Base-by-base conservation (phyloP, 2,797 vertebrate species). In the Acanthiza pusilla region DNA sequence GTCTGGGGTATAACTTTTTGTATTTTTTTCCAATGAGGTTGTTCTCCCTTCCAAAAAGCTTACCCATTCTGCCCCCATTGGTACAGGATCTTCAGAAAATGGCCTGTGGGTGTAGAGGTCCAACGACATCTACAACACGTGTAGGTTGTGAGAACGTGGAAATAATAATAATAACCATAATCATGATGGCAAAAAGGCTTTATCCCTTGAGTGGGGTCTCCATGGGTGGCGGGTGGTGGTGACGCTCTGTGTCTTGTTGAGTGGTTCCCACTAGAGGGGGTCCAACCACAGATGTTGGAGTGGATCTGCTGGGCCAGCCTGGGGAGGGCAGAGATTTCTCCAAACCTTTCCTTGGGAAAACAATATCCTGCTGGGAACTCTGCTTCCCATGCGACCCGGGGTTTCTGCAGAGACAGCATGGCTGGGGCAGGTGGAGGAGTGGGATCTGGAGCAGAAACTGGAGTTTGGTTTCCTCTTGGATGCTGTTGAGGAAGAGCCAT, bases 211-310 rank as follows among this genome's bases (percentile, higher is more conserved):
- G 91, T 65, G 67, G 91, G 63, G 60, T 96, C 85, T 91, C 89
- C 91, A 85, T 57, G 91, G 91, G 40, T 58, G 48, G 54, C 4
- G 0, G 54, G 32, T 70, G 91, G 62, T 88, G 89, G 32, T 2
- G 30, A 57, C 23, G 66, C 79, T 88, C 85, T 1, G 2, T 97
- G 96, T 94, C 91, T 96, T 97, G 82, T 84, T 84, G 92, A 86
- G 87, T 61, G 94, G 89, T 88, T 95, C 96, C 96, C 96, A 95
- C 95, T 97, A 97, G 96, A 95, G 96, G 96, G 96, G 95, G 95
- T 97, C 88, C 96, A 95, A 96, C 94, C 95, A 95, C 94, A 97
- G 96, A 90, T 93, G 95, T 95, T 97, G 92, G 55, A 96, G 85
- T 14, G 1, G 92, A 61, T 93, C 63, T 84, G 40, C 55, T 62